Percentiles rank a stretch among this genome's conserved stretches.
These are phyloP conservation scores for Gandaritis pyraliata DNA, from an alignment of 2,888 invertebrate genomes.

Conservation along the genomic window DNA sequence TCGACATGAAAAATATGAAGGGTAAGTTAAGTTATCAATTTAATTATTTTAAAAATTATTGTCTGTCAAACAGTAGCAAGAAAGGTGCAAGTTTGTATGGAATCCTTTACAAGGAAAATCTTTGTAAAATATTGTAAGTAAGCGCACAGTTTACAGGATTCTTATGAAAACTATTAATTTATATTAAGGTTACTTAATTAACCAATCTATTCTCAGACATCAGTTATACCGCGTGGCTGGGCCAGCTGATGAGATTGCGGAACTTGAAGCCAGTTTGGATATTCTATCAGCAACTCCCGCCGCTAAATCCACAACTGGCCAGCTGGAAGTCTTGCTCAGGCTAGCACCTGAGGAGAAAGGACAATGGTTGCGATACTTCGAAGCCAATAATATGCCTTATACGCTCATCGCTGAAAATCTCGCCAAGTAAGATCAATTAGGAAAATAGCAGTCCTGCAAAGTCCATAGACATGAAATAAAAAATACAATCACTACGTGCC, in stretches of 20 bases:
- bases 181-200: not conserved
- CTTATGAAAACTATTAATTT: not conserved
- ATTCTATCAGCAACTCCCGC: constrained; percentile 62
- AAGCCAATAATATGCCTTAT: constrained; percentile 56
- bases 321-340: constrained; percentile 65
- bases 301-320: constrained; percentile 53
- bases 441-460: not conserved
- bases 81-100: no score
- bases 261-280: constrained; percentile 62
- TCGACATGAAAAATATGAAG: constrained; percentile 75
- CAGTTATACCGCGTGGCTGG: constrained; percentile 68
- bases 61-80: no score
- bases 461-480: no score
- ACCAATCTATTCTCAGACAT: constrained; percentile 48
- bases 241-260: constrained; percentile 52
- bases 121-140: no score
- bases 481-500: no score
- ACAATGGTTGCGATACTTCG: constrained; percentile 68
- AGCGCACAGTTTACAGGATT: no score
- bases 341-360: constrained; percentile 64
- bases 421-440: constrained; percentile 60
- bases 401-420: constrained; percentile 67
- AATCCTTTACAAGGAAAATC: no score
- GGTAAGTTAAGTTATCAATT: constrained; percentile 52
- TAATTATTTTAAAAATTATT: no score